Conservation (phyloP, 2,888 invertebrate genomes). For the Spodoptera picta region DNA sequence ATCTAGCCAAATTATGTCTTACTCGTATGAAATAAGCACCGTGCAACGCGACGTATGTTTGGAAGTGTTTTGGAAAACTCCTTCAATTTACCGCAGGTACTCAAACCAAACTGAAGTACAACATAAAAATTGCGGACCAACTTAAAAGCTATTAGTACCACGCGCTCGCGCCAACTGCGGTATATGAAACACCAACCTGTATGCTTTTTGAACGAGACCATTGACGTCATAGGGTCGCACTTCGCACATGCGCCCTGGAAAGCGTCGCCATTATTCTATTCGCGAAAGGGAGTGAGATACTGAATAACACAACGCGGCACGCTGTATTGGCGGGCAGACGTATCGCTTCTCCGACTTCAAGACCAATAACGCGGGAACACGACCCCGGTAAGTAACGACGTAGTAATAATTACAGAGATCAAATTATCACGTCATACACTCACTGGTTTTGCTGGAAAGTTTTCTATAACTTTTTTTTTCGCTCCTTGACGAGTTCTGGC, state of each 20-base stretch:
- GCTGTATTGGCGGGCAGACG: conserved; percentile 72
- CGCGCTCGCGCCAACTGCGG: conserved; percentile 61
- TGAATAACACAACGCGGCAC: conserved; percentile 73
- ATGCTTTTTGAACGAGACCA: conserved; percentile 85
- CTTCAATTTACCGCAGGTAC: neutral
- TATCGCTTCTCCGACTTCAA: conserved; percentile 57
- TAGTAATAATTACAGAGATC: conserved; percentile 56
- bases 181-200: conserved; percentile 76
- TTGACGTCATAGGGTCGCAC: conserved; percentile 84
- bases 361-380: conserved; percentile 74
- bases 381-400: conserved; percentile 74
- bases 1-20: too few species aligned
- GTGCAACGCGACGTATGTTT: too few species aligned
- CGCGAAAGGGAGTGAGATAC: conserved; percentile 52
- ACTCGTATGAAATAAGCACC: too few species aligned
- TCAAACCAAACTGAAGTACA: conserved; percentile 6
- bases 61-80: too few species aligned
- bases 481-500: neutral
- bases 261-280: conserved; percentile 61
- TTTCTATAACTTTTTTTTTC: conserved; percentile 12
- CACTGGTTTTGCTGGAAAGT: conserved; percentile 23
- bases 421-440: conserved; percentile 40
- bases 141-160: conserved; percentile 46
- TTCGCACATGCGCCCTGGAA: conserved; percentile 69
- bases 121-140: conserved; percentile 32